Percentiles rank a stretch among this genome's conserved stretches.
Evolutionary conservation across 2,797 vertebrate genomes (phyloP).

Genomic region (Acipenser oxyrinchus): DNA sequence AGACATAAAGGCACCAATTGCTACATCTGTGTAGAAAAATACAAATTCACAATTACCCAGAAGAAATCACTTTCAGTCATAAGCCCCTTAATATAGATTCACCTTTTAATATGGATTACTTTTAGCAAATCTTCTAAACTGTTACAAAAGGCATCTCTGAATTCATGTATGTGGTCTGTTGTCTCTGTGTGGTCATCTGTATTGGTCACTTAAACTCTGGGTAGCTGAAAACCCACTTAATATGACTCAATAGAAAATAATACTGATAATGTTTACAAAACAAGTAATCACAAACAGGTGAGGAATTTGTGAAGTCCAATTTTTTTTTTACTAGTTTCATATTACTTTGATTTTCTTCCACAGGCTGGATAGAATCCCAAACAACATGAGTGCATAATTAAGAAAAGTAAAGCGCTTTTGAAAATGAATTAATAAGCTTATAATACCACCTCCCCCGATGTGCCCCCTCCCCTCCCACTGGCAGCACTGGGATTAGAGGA

Average conservation of each 20-base stretch:
- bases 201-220: too few species aligned
- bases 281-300: too few species aligned
- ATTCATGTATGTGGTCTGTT: too few species aligned
- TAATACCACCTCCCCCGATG: not conserved
- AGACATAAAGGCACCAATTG: conserved; percentile 84
- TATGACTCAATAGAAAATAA: too few species aligned
- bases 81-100: conserved; percentile 20
- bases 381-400: not conserved
- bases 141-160: too few species aligned
- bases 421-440: not conserved
- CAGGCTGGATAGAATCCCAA: too few species aligned
- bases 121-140: too few species aligned
- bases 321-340: too few species aligned
- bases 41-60: conserved; percentile 34
- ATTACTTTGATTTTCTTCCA: too few species aligned
- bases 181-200: too few species aligned
- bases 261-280: too few species aligned
- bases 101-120: conserved; percentile 16
- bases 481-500: not conserved
- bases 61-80: conserved; percentile 31
- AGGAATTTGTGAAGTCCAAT: too few species aligned
- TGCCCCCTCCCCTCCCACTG: not conserved
- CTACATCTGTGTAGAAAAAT: conserved; percentile 67
- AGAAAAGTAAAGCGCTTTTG: not conserved
- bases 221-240: conserved; percentile 8